These are phyloP conservation scores for Lacerta viridis DNA, from an alignment of 2,797 vertebrate genomes.

Conservation along the genomic window DNA sequence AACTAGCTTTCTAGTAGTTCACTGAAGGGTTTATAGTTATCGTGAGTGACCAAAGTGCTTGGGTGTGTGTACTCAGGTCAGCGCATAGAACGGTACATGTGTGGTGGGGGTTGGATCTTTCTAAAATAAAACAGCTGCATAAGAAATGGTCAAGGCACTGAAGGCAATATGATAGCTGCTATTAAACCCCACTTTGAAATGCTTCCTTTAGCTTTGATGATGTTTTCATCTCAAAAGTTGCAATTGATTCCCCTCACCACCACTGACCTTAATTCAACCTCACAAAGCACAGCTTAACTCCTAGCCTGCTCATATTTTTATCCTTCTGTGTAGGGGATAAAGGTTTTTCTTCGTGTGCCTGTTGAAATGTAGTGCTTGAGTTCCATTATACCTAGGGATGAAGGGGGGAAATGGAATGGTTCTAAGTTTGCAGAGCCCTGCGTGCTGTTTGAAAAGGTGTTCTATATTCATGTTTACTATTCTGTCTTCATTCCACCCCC, in stretches of 20 bases:
- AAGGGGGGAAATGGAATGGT: background rate
- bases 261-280: slow-evolving; percentile 78
- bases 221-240: slow-evolving; percentile 81
- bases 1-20: slow-evolving; percentile 68
- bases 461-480: background rate
- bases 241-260: slow-evolving; percentile 70
- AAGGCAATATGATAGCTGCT: slow-evolving; percentile 81
- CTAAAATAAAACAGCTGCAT: slow-evolving; percentile 84
- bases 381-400: background rate
- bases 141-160: slow-evolving; percentile 75
- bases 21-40: slow-evolving; percentile 75
- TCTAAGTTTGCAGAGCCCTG: slow-evolving; percentile 18
- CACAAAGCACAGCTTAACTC: slow-evolving; percentile 68
- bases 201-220: slow-evolving; percentile 81
- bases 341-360: slow-evolving; percentile 15
- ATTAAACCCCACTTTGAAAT: slow-evolving; percentile 82
- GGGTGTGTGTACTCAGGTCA: slow-evolving; percentile 67
- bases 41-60: slow-evolving; percentile 73
- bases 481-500: background rate
- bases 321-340: background rate
- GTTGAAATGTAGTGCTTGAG: slow-evolving; percentile 25
- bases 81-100: slow-evolving; percentile 56
- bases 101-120: slow-evolving; percentile 69
- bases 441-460: background rate
- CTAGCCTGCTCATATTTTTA: slow-evolving; percentile 55